Evolutionary conservation across 2,888 invertebrate species (phyloP), one percentile per base, ranked within the genome.

Genomic region (Aphodius granarius): DNA sequence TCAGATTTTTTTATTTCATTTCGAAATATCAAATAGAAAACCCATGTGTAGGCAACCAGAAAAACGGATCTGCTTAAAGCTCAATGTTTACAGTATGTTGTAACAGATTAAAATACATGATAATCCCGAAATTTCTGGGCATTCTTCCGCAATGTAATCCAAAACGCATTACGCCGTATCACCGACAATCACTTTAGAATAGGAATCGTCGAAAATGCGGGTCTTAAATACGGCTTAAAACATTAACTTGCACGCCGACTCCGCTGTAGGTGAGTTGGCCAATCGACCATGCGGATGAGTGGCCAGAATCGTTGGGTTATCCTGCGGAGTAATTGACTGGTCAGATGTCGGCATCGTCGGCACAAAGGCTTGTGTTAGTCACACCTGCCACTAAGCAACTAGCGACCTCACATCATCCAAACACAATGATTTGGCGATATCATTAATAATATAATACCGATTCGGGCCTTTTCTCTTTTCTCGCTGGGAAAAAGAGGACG

Each of bases 341-440:
- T 78, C 85, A 81, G 81, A 80, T 86, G 86, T 86, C 86, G 86
- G 86, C 85, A 75, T 79, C 74, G 78, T 77, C 78, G 81, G 79
- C 83, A 85, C 86, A 87, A 86, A 86, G 84, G 83, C 79, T 76
- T 81, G 82, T 83, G 85, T 87, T 87, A 87, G 87, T 87, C 86
- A 87, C 87, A 87, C 87, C 87, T 87, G 87, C 86, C 86, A 86
- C 72, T 77, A 77, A 75, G 75, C 77, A 77, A 77, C 77, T 79
- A 80, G 80, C 78, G 78, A 78, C 79, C 80, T 79, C 79, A 80
- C 78, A 78, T 76, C 84, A 83, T 83, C 85, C 85, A 84, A 85
- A 86, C 82, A 84, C 84, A 85, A 84, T 84, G 86, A 85, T 86
- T 85, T 85, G 85, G 85, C 86, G 84, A 85, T 85, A 85, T 85